phyloP scores from a whole-genome alignment of 2,113 vertebrate species.

The Pomatorhinus ruficollis region DNA sequence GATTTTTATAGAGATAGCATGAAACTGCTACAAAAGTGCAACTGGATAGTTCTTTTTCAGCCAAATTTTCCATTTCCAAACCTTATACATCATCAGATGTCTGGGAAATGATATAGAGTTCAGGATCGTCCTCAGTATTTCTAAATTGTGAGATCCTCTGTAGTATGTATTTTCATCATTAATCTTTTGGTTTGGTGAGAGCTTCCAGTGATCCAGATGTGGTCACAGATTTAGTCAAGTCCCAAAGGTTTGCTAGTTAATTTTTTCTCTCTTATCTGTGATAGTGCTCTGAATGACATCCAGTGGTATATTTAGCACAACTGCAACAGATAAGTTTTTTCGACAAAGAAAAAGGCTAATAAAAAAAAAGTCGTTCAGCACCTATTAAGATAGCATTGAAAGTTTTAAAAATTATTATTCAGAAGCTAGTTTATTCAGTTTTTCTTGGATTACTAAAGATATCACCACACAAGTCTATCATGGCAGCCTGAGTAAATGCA shows the following conservation, averaged over 20 bases:
- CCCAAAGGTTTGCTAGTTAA: neutral
- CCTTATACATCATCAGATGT: neutral
- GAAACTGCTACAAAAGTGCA: neutral
- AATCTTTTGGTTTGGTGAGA: neutral
- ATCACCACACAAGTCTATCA: neutral
- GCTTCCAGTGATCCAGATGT: slow-evolving; percentile 1
- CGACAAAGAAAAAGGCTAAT: neutral
- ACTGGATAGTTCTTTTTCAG: neutral
- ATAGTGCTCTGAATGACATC: neutral
- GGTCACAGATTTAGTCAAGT: neutral
- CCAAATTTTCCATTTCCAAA: neutral
- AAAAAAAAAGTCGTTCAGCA: neutral
- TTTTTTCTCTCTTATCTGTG: neutral
- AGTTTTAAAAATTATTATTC: neutral
- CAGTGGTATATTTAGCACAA: slow-evolving; percentile 4
- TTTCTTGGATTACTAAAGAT: neutral
- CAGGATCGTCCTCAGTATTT: neutral
- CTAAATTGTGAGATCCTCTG: neutral
- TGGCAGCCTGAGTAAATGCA: neutral
- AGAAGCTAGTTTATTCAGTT: neutral
- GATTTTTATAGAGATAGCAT: neutral
- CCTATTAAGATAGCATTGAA: neutral
- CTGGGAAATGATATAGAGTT: neutral
- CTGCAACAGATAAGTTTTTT: neutral
- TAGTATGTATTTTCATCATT: neutral